A percentile compares a stretch with the other conserved stretches of the same genome.
These are phyloP conservation scores for Phyllotis vaccarum DNA, from an alignment of 2,797 vertebrate species.

Conservation along the genomic window DNA sequence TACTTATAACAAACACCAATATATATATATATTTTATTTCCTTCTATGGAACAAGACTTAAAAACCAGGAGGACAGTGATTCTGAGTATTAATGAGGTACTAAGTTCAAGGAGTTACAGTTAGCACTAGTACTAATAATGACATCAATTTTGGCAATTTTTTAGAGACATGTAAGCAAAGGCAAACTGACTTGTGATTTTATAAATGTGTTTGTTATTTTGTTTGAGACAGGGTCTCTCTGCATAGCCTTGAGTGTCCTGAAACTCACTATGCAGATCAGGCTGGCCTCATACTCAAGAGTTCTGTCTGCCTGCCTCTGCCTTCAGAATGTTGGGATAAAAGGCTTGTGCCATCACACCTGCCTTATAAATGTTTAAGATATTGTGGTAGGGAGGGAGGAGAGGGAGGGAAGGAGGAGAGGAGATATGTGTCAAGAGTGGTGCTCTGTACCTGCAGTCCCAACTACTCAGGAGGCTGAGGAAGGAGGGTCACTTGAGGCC, in stretches of 20 bases:
- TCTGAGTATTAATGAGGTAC: constrained; percentile 6
- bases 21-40: not conserved
- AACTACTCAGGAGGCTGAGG: not conserved
- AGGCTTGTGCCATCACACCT: not conserved
- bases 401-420: not conserved
- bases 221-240: not conserved
- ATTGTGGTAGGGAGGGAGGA: not conserved
- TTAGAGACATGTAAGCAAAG: constrained; percentile 3
- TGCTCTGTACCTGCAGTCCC: not conserved
- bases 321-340: not conserved
- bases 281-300: not conserved
- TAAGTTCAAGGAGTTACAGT: constrained; percentile 15
- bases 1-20: not conserved
- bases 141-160: constrained; percentile 11
- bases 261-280: not conserved
- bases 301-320: not conserved
- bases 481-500: not conserved
- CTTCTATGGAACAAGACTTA: not conserved
- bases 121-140: constrained; percentile 22
- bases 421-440: not conserved
- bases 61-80: not conserved
- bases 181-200: constrained; percentile 10
- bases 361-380: constrained; percentile 44
- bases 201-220: not conserved
- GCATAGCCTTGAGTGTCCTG: not conserved